These are phyloP conservation scores for Sycophaga agraensis DNA, from an alignment of 1,140 invertebrate species.

Conservation along the genomic window DNA sequence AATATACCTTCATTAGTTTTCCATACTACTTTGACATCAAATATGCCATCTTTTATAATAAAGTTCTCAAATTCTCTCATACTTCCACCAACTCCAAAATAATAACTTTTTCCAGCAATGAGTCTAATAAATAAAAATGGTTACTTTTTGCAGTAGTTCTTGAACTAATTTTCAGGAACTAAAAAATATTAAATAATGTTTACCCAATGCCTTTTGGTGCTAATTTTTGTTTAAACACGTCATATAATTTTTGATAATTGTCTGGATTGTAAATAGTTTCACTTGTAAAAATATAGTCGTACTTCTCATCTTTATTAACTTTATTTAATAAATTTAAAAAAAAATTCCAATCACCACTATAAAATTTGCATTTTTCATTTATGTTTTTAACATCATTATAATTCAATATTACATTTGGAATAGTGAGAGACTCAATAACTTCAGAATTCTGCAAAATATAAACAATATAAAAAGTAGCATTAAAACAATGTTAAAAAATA, in stretches of 20 bases:
- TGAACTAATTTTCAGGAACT: too few species aligned
- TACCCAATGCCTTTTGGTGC: constrained; percentile 65
- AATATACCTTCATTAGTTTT: constrained; percentile 58
- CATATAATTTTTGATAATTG: constrained; percentile 75
- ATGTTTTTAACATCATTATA: constrained; percentile 53
- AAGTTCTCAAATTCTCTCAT: constrained; percentile 70
- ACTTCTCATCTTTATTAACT: constrained; percentile 58
- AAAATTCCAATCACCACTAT: constrained; percentile 78
- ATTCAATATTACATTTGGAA: constrained; percentile 79
- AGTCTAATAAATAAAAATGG: too few species aligned
- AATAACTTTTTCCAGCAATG: constrained; percentile 82
- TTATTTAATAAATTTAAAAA: constrained; percentile 58
- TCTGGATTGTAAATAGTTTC: constrained; percentile 88
- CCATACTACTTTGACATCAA: constrained; percentile 63
- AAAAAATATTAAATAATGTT: constrained; percentile 35
- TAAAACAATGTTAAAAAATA: constrained; percentile 12
- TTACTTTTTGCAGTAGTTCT: too few species aligned
- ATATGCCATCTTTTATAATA: constrained; percentile 59
- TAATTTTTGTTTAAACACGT: constrained; percentile 69
- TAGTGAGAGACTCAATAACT: constrained; percentile 72
- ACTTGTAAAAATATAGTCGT: constrained; percentile 82
- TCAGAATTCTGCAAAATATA: constrained; percentile 71
- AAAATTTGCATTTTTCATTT: constrained; percentile 65
- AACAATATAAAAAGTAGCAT: too few species aligned
- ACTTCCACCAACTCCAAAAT: constrained; percentile 89